Base-by-base conservation (phyloP, 2,888 invertebrate genomes). In the Ennomos fuscantarius region DNA sequence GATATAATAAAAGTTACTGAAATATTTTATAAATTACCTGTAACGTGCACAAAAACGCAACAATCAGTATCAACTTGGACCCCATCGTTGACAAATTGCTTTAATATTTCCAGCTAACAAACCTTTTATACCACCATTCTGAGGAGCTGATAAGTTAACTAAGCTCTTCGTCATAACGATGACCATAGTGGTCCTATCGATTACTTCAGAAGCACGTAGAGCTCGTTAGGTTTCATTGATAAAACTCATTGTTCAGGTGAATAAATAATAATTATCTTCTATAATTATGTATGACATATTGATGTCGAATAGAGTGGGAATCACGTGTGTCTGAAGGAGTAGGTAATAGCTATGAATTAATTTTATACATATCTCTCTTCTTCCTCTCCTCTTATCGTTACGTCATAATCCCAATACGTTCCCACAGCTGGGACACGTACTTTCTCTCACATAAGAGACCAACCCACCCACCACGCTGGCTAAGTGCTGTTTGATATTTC, bases 21-120 rank as follows among this genome's bases (percentile, higher is more conserved):
- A 32, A 39, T 37, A 43, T 49, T 13, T 43, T 36, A 1, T 32
- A 51, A 50, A 72, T 79, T 73, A 89, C 89, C 84, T 84, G 81
- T n/a, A 82, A 60, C n/a, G 81, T 36, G 50, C 78, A 71, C 55
- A 82, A 48, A 52, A 69, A 73, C 54, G 75, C 68, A 31, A 82
- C 56, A 57, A 80, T 53, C 45, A 76, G 55, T 42, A 73, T 68
- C 57, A 65, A 65, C 65, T 60, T 55, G 69, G 69, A 69, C 69
- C 72, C 79, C 89, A 88, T 89, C n/a, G 39, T 68, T 81, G 43
- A 54, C 69, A 46, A 47, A 46, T 49, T 51, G 51, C 57, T 57
- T 35, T 9, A 37, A 49, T 42, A 48, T 44, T 55, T 43, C 36
- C 53, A 2, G 35, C 35, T 44, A 49, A 51, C 50, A 46, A 44